These are phyloP conservation scores for Alligator mississippiensis DNA, from an alignment of 2,113 vertebrate genomes.

Conservation along the genomic window DNA sequence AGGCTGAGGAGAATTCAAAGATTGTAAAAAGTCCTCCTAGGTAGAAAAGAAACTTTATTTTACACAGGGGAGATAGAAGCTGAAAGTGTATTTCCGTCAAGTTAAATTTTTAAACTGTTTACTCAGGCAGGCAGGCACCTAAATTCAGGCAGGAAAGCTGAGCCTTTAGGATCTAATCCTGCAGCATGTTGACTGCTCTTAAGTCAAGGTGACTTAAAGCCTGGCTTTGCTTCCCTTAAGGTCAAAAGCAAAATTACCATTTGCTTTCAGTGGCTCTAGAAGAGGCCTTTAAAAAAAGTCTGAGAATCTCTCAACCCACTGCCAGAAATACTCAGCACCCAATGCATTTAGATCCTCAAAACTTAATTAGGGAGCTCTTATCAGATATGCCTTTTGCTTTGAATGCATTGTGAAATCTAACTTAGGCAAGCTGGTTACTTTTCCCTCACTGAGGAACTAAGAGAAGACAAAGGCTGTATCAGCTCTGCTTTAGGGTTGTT, in stretches of 20 bases:
- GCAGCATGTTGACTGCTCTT: not conserved
- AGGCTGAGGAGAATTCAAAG: too few relatives aligned
- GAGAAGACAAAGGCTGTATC: constrained; percentile 59
- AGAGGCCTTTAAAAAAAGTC: not conserved
- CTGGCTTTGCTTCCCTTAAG: not conserved
- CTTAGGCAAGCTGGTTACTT: constrained; percentile 25
- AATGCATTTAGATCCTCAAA: constrained; percentile 7
- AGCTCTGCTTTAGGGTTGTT: constrained; percentile 13
- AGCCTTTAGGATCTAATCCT: not conserved
- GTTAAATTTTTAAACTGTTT: too few relatives aligned
- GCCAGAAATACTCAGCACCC: constrained; percentile 19
- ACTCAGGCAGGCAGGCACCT: too few relatives aligned
- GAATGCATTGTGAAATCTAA: constrained; percentile 22
- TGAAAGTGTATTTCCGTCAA: too few relatives aligned
- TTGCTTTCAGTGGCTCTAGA: not conserved
- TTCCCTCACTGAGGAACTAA: constrained; percentile 43
- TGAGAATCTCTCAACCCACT: not conserved
- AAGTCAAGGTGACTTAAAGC: not conserved
- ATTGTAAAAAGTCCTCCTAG: too few relatives aligned
- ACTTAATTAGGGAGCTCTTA: constrained; percentile 54
- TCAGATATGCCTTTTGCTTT: constrained; percentile 45
- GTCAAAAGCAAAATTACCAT: not conserved
- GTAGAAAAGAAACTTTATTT: too few relatives aligned
- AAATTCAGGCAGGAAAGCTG: too few relatives aligned
- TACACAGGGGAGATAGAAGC: too few relatives aligned